phyloP scores from a whole-genome alignment of 2,113 vertebrate genomes.

The Trachemys scripta region DNA sequence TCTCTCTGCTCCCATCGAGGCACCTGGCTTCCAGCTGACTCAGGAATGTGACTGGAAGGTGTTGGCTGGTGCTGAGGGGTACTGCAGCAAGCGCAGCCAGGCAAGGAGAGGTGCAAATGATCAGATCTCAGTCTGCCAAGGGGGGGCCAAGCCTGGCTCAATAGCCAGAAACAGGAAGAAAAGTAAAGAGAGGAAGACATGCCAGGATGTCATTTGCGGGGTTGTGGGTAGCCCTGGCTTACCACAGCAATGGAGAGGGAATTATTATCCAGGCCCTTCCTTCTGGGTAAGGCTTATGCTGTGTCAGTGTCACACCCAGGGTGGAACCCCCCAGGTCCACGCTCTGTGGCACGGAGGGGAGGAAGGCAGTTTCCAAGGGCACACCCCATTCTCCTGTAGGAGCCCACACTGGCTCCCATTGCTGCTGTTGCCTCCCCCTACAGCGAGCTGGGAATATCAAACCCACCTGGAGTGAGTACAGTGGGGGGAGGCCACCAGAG shows the following conservation, averaged over 20 bases:
- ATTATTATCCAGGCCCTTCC: background rate
- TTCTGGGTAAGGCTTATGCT: background rate
- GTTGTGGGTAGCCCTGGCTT: background rate
- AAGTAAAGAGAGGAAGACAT: background rate
- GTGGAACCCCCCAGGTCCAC: background rate
- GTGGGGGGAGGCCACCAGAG: background rate
- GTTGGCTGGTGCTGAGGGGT: too few relatives aligned
- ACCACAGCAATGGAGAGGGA: background rate
- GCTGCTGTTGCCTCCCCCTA: background rate
- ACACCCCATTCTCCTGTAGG: background rate
- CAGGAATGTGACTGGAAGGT: too few relatives aligned
- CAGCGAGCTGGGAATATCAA: background rate
- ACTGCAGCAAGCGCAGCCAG: too few relatives aligned
- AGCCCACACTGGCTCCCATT: background rate
- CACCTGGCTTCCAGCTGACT: background rate
- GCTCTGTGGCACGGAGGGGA: background rate
- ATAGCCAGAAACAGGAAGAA: too few relatives aligned
- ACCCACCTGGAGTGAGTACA: background rate
- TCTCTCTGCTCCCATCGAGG: background rate
- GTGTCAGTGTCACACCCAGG: too few relatives aligned
- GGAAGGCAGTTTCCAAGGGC: background rate
- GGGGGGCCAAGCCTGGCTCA: too few relatives aligned
- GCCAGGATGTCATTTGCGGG: too few relatives aligned
- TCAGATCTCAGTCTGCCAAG: too few relatives aligned
- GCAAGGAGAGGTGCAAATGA: too few relatives aligned